phyloP scores from a whole-genome alignment of 2,797 vertebrate genomes.

The Perodicticus potto region DNA sequence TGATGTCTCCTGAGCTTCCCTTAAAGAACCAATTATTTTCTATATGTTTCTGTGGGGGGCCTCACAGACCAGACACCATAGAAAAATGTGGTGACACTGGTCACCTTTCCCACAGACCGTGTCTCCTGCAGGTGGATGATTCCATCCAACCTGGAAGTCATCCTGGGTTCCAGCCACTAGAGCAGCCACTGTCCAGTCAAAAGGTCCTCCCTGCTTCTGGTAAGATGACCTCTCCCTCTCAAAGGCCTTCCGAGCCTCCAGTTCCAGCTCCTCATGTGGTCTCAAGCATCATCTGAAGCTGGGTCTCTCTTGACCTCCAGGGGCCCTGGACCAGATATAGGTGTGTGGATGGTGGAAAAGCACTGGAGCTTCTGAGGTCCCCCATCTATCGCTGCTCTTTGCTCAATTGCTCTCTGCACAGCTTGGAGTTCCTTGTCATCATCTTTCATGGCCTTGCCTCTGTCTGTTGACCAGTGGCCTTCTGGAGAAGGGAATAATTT shows the following conservation, averaged over 20 bases:
- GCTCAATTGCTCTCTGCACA: background rate
- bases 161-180: background rate
- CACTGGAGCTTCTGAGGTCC: too few species aligned
- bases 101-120: background rate
- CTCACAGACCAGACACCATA: background rate
- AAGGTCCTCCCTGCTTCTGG: too few species aligned
- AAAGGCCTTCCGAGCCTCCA: background rate
- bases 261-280: background rate
- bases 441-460: background rate
- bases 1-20: background rate
- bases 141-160: background rate
- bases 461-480: background rate
- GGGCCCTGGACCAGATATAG: too few species aligned
- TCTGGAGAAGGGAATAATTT: background rate
- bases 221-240: background rate
- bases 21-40: background rate
- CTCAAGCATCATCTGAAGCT: background rate
- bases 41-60: background rate
- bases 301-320: background rate
- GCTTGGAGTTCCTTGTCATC: background rate
- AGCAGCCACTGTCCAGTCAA: background rate
- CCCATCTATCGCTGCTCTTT: background rate
- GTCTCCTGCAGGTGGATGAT: background rate
- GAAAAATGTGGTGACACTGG: fast-evolving
- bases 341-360: too few species aligned